Percentiles rank a stretch among this genome's conserved stretches.
phyloP scores from a whole-genome alignment of 2,797 vertebrate genomes.

The Mionectes olivaceus region DNA sequence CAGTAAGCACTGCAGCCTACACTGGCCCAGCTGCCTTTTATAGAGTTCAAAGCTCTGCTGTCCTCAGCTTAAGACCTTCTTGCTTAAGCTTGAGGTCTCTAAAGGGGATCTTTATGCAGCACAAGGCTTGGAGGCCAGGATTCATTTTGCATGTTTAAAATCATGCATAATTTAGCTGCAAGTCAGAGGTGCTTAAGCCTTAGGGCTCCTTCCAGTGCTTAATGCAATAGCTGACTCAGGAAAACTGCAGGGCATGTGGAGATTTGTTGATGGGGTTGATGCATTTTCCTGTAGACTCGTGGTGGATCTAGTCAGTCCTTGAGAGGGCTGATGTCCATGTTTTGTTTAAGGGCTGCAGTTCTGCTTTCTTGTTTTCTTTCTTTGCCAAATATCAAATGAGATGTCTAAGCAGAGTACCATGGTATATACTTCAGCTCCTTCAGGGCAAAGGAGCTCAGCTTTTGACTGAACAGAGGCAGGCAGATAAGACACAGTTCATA shows the following conservation, averaged over 20 bases:
- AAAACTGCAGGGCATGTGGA: neutral
- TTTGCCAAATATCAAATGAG: neutral
- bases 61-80: neutral
- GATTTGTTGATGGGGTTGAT: neutral
- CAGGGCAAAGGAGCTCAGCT: neutral
- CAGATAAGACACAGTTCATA: neutral
- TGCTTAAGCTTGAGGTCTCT: neutral
- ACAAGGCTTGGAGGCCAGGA: neutral
- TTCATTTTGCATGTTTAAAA: neutral
- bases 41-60: neutral
- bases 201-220: neutral
- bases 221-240: neutral
- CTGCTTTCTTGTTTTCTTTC: neutral
- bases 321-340: accelerated
- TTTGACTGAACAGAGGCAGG: neutral
- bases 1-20: neutral
- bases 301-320: neutral
- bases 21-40: neutral
- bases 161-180: constrained; percentile 10
- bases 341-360: neutral
- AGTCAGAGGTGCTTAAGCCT: neutral
- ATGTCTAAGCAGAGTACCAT: neutral
- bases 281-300: neutral
- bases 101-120: neutral
- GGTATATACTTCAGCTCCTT: neutral